Evolutionary conservation across 1,140 invertebrate species (phyloP).

Genomic region (Rhynchophorus ferrugineus): DNA sequence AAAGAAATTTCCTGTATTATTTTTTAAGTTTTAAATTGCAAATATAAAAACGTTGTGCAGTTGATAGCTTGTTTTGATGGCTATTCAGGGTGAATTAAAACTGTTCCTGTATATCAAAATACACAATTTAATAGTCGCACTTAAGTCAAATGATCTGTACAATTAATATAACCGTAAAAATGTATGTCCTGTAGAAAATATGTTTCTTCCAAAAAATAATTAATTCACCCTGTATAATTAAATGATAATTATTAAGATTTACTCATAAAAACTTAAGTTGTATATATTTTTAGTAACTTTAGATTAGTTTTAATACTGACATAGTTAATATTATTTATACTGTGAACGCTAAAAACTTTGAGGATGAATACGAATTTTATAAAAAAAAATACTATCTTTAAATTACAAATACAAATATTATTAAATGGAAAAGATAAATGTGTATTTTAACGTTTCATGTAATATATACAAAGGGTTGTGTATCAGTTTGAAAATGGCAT

Average conservation of each 20-base stretch:
- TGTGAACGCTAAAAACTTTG: constrained; percentile 21
- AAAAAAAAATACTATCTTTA: constrained; percentile 6
- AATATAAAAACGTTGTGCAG: constrained; percentile 25
- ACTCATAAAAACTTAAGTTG: constrained; percentile 26
- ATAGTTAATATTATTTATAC: constrained; percentile 28
- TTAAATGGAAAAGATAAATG: constrained; percentile 8
- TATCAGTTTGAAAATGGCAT: constrained; percentile 5
- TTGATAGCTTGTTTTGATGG: constrained; percentile 22
- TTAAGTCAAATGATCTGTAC: no score
- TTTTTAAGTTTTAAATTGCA: constrained; percentile 12
- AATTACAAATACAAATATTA: neutral
- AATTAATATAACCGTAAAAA: no score
- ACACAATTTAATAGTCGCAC: no score
- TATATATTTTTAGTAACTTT: constrained; percentile 31
- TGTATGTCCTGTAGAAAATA: no score
- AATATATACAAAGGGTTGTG: constrained; percentile 19
- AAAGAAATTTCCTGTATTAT: constrained; percentile 10
- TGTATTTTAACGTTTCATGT: constrained; percentile 18
- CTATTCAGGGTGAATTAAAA: constrained; percentile 10
- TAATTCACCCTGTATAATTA: constrained; percentile 1
- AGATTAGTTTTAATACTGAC: constrained; percentile 30
- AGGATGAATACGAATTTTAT: constrained; percentile 22
- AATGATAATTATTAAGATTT: constrained; percentile 13
- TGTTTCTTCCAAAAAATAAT: no score
- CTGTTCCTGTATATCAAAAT: no score